phyloP scores from a whole-genome alignment of 2,888 invertebrate species.

The Euzetes globulus region DNA sequence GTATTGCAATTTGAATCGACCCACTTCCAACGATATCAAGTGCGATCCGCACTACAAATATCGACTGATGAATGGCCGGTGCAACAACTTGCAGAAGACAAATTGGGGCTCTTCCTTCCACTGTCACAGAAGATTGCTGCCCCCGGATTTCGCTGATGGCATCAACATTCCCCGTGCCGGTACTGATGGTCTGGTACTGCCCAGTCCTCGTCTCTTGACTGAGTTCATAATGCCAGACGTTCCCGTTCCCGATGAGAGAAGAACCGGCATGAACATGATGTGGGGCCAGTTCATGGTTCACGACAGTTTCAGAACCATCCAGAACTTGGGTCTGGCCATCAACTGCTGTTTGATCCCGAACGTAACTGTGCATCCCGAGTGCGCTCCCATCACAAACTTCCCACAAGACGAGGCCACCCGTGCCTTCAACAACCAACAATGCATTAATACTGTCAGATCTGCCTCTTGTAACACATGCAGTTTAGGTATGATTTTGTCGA shows the following conservation, averaged over 20 bases:
- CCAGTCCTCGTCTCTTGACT: conserved; percentile 43
- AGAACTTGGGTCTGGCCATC: conserved; percentile 35
- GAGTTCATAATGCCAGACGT: conserved; percentile 35
- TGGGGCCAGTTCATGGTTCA: conserved; percentile 65
- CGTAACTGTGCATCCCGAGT: conserved; percentile 36
- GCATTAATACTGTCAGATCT: conserved; percentile 35
- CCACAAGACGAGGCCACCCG: conserved; percentile 36
- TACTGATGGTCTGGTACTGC: conserved; percentile 50
- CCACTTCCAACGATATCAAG: conserved; percentile 28
- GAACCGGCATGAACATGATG: conserved; percentile 36
- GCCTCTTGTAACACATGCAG: conserved; percentile 35
- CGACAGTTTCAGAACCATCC: conserved; percentile 61
- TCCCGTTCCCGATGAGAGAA: conserved; percentile 24
- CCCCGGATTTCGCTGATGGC: conserved; percentile 50
- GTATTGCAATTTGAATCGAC: conserved; percentile 32
- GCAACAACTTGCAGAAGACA: conserved; percentile 48
- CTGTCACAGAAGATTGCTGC: conserved; percentile 48
- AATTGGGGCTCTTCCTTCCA: conserved; percentile 49
- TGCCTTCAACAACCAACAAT: conserved; percentile 36
- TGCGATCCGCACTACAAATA: conserved; percentile 34
- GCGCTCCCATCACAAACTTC: conserved; percentile 35
- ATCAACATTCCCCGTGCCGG: conserved; percentile 54
- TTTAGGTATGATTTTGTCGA: conserved; percentile 24
- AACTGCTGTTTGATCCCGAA: conserved; percentile 37
- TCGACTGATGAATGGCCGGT: conserved; percentile 47